Conservation (phyloP, 2,888 invertebrate genomes). For the Camponotus fellah region DNA sequence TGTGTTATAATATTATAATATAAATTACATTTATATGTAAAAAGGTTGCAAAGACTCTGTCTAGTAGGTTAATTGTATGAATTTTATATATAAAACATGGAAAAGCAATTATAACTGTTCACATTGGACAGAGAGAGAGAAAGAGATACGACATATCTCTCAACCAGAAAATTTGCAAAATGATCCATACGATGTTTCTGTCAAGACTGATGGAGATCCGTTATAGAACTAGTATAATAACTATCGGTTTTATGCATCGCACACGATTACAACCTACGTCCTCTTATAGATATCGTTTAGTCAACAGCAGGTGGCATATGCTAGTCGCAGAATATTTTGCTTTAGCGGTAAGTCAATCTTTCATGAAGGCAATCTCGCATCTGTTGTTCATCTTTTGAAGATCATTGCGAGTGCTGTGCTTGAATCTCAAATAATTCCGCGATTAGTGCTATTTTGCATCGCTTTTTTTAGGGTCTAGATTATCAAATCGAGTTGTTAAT, state of each 20-base stretch:
- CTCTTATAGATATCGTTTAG: constrained; percentile 33
- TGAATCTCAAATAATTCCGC: constrained; percentile 7
- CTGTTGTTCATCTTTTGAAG: constrained; percentile 53
- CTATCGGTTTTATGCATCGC: constrained; percentile 54
- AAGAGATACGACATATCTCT: background rate
- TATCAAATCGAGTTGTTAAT: constrained; percentile 16
- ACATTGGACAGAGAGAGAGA: background rate
- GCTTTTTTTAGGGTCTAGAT: constrained; percentile 7
- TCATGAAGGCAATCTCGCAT: constrained; percentile 57
- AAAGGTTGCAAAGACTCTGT: background rate
- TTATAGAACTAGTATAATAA: constrained; percentile 48
- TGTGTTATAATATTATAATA: background rate
- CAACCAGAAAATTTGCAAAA: background rate
- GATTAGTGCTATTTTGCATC: constrained; percentile 5
- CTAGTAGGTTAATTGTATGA: constrained; percentile 22
- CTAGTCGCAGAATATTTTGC: constrained; percentile 40
- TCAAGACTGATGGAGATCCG: constrained; percentile 20
- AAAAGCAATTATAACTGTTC: constrained; percentile 35
- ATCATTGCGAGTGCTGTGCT: background rate
- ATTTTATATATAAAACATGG: constrained; percentile 15
- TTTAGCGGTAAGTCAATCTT: constrained; percentile 62
- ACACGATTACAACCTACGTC: constrained; percentile 22
- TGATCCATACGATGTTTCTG: constrained; percentile 4
- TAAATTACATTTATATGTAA: background rate
- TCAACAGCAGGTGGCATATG: constrained; percentile 67